Evolutionary conservation across 2,888 invertebrate species (phyloP).

Genomic region (Standfussiana lucernea): DNA sequence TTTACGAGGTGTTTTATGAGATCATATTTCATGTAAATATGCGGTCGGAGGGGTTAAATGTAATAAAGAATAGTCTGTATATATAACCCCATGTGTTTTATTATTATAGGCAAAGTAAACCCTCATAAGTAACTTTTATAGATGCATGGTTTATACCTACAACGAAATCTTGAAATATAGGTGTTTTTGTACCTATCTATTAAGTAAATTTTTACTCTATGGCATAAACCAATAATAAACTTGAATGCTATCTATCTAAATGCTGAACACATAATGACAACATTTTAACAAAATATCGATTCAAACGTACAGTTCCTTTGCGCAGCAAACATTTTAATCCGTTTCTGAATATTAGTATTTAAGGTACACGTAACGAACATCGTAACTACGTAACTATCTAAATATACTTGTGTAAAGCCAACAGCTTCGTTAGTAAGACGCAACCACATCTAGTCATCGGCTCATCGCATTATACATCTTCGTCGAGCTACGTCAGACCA

Average conservation of each 20-base stretch:
- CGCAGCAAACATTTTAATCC: neutral
- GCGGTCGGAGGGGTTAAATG: constrained; percentile 20
- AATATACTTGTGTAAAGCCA: constrained; percentile 41
- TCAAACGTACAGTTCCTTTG: neutral
- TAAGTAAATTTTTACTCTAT: neutral
- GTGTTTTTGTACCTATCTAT: neutral
- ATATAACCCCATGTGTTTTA: constrained; percentile 10
- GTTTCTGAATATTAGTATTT: constrained; percentile 7
- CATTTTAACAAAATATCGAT: neutral
- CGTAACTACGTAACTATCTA: neutral
- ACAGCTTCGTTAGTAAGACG: constrained; percentile 50
- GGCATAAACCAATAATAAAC: neutral
- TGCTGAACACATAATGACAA: neutral
- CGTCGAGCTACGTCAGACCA: constrained; percentile 73
- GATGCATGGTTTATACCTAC: neutral
- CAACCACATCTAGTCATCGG: constrained; percentile 55
- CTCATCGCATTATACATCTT: constrained; percentile 53
- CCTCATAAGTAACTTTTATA: neutral
- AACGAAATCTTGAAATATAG: neutral
- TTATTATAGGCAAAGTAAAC: neutral
- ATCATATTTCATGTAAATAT: constrained; percentile 44
- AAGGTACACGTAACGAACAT: constrained; percentile 5
- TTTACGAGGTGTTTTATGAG: constrained; percentile 44
- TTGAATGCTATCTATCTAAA: neutral
- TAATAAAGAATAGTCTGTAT: constrained; percentile 21